Conservation (phyloP, 2,797 vertebrate genomes). For the Schizopygopsis pylzovi region DNA sequence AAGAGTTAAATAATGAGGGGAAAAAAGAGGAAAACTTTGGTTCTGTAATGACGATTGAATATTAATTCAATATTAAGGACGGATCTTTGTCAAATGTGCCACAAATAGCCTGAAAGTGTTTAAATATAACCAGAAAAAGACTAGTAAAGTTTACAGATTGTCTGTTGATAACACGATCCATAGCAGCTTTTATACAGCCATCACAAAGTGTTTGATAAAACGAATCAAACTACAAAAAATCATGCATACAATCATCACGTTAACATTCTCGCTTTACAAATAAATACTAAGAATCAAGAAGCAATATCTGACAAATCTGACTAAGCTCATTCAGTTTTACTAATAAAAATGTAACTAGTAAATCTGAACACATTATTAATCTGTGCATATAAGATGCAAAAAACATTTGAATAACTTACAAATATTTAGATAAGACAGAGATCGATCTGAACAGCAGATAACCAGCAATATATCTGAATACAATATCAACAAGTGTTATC, state of each 20-base stretch:
- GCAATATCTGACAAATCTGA: constrained; percentile 21
- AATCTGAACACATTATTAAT: constrained; percentile 12
- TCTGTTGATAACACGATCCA: neutral
- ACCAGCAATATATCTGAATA: constrained; percentile 14
- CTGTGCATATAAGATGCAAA: constrained; percentile 15
- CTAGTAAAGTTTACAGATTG: neutral
- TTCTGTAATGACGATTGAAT: neutral
- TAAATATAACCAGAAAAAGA: neutral
- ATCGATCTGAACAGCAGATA: constrained; percentile 15
- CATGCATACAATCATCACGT: constrained; percentile 27
- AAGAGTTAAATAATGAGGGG: neutral
- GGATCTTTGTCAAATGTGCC: neutral
- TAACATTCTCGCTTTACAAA: constrained; percentile 6
- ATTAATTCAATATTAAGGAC: neutral
- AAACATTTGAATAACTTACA: neutral
- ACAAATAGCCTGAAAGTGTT: neutral
- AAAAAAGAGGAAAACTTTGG: neutral
- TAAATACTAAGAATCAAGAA: constrained; percentile 25
- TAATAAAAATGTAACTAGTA: constrained; percentile 21
- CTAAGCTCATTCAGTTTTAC: constrained; percentile 15
- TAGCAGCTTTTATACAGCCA: constrained; percentile 19
- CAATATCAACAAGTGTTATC: constrained; percentile 10
- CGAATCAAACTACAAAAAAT: constrained; percentile 13
- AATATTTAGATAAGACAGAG: constrained; percentile 6
- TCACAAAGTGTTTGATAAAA: neutral